Evolutionary conservation across 1,140 invertebrate genomes (phyloP).

Genomic region (Drosophila sechellia): DNA sequence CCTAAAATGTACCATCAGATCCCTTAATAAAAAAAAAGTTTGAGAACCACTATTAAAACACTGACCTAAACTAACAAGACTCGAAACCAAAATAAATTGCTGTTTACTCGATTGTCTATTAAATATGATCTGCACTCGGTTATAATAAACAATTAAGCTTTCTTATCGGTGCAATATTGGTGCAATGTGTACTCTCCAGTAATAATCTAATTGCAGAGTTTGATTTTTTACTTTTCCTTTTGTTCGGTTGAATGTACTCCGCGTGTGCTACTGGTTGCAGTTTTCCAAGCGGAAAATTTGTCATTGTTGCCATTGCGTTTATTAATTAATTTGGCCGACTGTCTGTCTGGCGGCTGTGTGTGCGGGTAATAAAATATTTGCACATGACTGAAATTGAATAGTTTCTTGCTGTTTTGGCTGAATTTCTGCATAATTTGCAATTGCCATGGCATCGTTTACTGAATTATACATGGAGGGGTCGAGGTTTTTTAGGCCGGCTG

Average conservation of each 20-base stretch:
- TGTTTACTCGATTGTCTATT: no score
- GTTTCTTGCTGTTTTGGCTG: conserved; percentile 66
- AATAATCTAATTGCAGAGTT: conserved; percentile 41
- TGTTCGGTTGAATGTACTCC: conserved; percentile 32
- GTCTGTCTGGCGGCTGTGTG: conserved; percentile 19
- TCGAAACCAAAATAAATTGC: no score
- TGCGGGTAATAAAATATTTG: conserved; percentile 77
- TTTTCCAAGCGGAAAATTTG: conserved; percentile 79
- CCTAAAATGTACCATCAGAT: no score
- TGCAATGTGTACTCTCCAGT: conserved; percentile 12
- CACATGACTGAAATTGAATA: conserved; percentile 80
- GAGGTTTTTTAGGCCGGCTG: conserved; percentile 30
- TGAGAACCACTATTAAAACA: no score
- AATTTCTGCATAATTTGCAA: conserved; percentile 73
- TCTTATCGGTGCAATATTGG: conserved; percentile 18
- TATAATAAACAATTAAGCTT: neutral
- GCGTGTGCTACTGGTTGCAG: conserved; percentile 44
- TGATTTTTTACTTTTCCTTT: conserved; percentile 23
- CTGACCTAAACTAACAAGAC: no score
- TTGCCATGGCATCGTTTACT: conserved; percentile 65
- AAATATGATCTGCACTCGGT: no score
- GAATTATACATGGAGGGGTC: conserved; percentile 48
- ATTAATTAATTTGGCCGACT: conserved; percentile 79
- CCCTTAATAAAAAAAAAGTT: no score
- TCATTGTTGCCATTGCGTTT: conserved; percentile 77